Conservation (phyloP, 2,888 invertebrate species). For the Sarcophaga carnaria region DNA sequence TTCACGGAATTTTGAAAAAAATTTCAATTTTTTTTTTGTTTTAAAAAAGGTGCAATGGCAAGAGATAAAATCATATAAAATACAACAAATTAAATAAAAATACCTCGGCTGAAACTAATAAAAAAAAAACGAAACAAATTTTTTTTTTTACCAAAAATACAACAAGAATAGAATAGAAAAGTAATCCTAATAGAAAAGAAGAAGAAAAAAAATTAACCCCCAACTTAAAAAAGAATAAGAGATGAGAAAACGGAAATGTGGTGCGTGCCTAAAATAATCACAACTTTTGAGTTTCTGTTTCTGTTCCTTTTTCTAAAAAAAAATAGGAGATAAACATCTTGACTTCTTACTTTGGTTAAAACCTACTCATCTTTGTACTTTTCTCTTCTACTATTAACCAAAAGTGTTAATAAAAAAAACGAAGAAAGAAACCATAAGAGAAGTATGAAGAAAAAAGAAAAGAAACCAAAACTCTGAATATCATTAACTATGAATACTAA, state of each 20-base stretch:
- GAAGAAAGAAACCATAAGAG: background rate
- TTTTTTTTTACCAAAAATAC: background rate
- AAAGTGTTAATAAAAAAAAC: background rate
- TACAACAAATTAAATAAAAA: slow-evolving; percentile 70
- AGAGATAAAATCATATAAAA: slow-evolving; percentile 61
- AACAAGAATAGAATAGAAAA: slow-evolving; percentile 37
- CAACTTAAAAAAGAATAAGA: slow-evolving; percentile 67
- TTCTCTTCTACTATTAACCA: background rate
- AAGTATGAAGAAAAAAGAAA: background rate
- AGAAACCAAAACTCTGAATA: slow-evolving; percentile 47
- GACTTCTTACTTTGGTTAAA: slow-evolving; percentile 54
- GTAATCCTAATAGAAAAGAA: slow-evolving; percentile 58
- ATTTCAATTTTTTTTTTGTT: slow-evolving; percentile 23
- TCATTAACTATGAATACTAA: slow-evolving; percentile 42
- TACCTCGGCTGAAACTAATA: slow-evolving; percentile 68
- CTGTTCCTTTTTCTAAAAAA: slow-evolving; percentile 18
- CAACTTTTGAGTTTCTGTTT: slow-evolving; percentile 50
- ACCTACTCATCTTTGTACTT: background rate
- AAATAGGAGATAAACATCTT: slow-evolving; percentile 57
- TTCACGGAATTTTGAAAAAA: slow-evolving; percentile 61
- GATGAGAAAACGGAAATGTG: slow-evolving; percentile 72
- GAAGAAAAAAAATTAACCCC: background rate
- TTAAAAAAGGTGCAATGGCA: slow-evolving; percentile 60
- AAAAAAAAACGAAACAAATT: slow-evolving; percentile 51
- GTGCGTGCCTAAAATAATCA: slow-evolving; percentile 74